Evolutionary conservation across 2,113 vertebrate species (phyloP).

Genomic region (Mungos mungo): DNA sequence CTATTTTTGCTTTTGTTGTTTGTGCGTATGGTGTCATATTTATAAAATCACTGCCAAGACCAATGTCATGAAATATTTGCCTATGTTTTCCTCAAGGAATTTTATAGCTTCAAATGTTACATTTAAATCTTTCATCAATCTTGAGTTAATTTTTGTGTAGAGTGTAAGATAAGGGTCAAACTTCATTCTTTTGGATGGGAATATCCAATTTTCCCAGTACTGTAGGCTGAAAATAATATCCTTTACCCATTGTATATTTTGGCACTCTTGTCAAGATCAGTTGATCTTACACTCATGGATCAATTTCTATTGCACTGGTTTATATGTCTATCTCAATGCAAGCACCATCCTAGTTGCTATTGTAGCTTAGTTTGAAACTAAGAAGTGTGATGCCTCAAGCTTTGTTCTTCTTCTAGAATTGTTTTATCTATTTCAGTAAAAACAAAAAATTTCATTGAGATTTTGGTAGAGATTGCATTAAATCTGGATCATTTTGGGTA

Average conservation of each 20-base stretch:
- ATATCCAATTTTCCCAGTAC: not conserved
- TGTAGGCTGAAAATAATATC: not conserved
- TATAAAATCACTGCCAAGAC: not conserved
- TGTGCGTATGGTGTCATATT: not conserved
- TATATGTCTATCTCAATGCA: not conserved
- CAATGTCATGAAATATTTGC: not conserved
- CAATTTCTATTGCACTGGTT: not conserved
- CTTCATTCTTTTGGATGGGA: not conserved
- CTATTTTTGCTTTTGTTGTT: not conserved
- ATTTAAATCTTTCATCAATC: not conserved
- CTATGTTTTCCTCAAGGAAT: not conserved
- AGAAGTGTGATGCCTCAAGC: not conserved
- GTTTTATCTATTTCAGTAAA: not conserved
- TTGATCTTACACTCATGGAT: not conserved
- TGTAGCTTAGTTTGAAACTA: not conserved
- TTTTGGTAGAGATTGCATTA: not conserved
- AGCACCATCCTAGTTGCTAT: not conserved
- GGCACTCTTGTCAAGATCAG: not conserved
- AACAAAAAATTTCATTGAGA: not conserved
- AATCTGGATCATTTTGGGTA: not conserved
- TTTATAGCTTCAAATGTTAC: not conserved
- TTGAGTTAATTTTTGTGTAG: not conserved
- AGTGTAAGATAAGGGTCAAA: not conserved
- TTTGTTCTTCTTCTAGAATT: not conserved
- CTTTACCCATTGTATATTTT: not conserved